Evolutionary conservation across 2,113 vertebrate species (phyloP), one percentile per base, ranked within the genome.

Genomic region (Axis porcinus): DNA sequence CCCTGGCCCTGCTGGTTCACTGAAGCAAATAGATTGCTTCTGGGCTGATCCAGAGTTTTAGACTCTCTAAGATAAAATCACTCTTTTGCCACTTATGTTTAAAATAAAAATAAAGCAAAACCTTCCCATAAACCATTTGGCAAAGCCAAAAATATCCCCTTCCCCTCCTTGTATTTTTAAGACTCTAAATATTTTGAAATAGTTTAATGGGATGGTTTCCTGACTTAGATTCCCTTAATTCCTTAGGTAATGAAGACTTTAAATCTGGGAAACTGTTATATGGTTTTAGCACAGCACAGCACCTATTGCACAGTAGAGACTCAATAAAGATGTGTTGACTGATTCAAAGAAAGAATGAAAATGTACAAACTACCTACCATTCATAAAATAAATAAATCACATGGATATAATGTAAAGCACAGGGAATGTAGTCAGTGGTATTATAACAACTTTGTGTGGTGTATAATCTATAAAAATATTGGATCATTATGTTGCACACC

Each of bases 131-230:
- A 95, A 43, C 47, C 47, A 83, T n/a, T 89, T 89, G n/a, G n/a
- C 8, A 86, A 92, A 50, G 14, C 36, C 82, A 67, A 67, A 95
- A 64, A 67, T 91, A 81, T 52, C 25, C 7, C 33, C 11, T 76
- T 43, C 23, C n/a, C 83, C 82, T 94, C 21, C 57, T 58, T 82
- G 58, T 21, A 11, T 89, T 89, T 95, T 93, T 86, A 94, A 67
- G 67, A 94, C 15, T 94, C 8, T 92, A 55, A 94, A 25, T 78
- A 81, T 89, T 94, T 79, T 92, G 84, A 94, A 89, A 21, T 30
- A 45, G n/a, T 57, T n/a, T 70, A 28, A 28, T 47, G 62, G 15
- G n/a, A 27, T 70, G 40, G 17, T 60, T 30, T 86, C 12, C 67
- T 86, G 78, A 74, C 27, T 82, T 47, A 33, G 90, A 82, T n/a